Percentiles rank a stretch among this genome's conserved stretches.
Evolutionary conservation across 2,888 invertebrate species (phyloP).

Genomic region (Eudasyphora cyanicolor): DNA sequence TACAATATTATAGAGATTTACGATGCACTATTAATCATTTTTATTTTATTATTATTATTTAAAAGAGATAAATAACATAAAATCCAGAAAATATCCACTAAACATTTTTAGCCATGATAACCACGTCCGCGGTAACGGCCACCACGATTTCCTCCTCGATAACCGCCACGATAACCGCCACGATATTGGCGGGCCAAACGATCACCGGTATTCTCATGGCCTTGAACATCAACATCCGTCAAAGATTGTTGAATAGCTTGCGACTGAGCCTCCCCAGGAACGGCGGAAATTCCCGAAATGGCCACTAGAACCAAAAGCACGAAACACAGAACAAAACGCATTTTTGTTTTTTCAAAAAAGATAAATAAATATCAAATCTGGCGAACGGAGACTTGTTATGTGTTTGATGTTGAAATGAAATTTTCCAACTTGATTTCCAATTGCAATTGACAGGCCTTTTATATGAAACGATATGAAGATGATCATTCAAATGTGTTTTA

Average conservation of each 20-base stretch:
- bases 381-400: background rate
- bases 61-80: no score
- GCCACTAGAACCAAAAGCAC: constrained; percentile 33
- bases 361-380: background rate
- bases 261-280: constrained; percentile 2
- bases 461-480: constrained; percentile 39
- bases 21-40: no score
- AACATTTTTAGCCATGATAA: constrained; percentile 35
- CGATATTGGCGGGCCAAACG: constrained; percentile 67
- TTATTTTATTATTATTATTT: no score
- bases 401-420: background rate
- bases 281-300: constrained; percentile 3
- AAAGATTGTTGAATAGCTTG: constrained; percentile 48
- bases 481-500: background rate
- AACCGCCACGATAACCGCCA: constrained; percentile 26
- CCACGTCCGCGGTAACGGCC: constrained; percentile 21
- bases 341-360: background rate
- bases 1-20: no score
- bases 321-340: constrained; percentile 40
- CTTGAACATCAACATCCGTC: constrained; percentile 63
- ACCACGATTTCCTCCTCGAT: constrained; percentile 30
- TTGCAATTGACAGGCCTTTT: constrained; percentile 10
- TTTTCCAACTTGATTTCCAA: background rate
- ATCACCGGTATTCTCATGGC: constrained; percentile 69
- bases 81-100: no score